Evolutionary conservation across 2,797 vertebrate genomes (phyloP), one percentile per base, ranked within the genome.

Genomic region (Enteromius fasciolatus): DNA sequence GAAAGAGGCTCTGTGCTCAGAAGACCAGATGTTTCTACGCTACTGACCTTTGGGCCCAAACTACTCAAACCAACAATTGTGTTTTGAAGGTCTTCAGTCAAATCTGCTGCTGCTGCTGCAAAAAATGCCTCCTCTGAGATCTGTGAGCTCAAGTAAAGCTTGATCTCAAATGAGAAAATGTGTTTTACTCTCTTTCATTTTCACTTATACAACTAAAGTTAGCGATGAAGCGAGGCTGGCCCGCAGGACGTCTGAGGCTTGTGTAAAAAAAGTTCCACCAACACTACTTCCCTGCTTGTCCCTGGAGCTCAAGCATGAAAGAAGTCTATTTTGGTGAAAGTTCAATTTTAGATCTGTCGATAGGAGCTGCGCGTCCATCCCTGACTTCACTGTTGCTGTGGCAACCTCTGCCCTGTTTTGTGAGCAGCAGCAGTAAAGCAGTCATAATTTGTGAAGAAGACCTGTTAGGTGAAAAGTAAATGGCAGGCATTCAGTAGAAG

Each of bases 401-500:
- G 92, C 89, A 94, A 95, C 93, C 74, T 86, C 0, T 86, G 85
- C 88, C 91, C 89, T 91, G 86, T 93, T 92, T 90, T 88, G 85
- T 90, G 87, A 90, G 91, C 90, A 91, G 85, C 85, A 84, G 90
- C 91, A 75, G 23, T 50, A 74, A 73, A 76, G 64, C 52, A 70
- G 76, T 84, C 23, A 70, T 50, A 57, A 20, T 41, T 28, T 80
- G 52, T 76, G 48, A 28, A 59, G n/a, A 23, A 33, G 64, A 25
- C 20, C 44, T 66, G 41, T 79, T 67, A 2, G 50, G 1, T 7
- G 20, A 41, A 73, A 57, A 76, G 28, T 75, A 33, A 74, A 66
- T 14, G 8, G 41, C 25, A 72, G 28, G 18, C n/a, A 41, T 57
- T 41, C 69, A 73, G 20, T 36, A 28, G 70, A 54, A 31, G 1